Percentiles rank a stretch among this genome's conserved stretches.
phyloP scores from a whole-genome alignment of 2,888 invertebrate species.

The Eupeodes latifasciatus region DNA sequence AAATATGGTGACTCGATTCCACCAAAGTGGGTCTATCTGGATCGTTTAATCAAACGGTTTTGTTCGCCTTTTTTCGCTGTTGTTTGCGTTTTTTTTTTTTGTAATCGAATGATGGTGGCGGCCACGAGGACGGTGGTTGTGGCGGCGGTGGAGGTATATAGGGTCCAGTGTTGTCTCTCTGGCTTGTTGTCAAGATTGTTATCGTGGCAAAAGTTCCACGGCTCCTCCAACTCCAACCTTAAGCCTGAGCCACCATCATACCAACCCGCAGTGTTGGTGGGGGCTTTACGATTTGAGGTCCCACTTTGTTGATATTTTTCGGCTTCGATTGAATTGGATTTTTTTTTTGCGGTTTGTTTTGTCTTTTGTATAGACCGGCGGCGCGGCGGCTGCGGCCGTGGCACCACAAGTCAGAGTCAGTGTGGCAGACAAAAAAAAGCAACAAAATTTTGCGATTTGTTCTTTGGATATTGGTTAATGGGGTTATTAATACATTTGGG shows the following conservation, averaged over 20 bases:
- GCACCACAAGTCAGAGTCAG: constrained; percentile 30
- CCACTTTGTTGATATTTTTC: constrained; percentile 58
- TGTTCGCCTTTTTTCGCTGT: constrained; percentile 53
- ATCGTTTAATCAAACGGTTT: constrained; percentile 72
- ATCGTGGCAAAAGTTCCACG: constrained; percentile 61
- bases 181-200: constrained; percentile 72
- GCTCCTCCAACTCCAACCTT: constrained; percentile 23
- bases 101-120: background rate
- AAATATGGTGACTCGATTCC: constrained; percentile 73
- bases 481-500: constrained; percentile 75
- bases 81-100: constrained; percentile 17
- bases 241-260: background rate
- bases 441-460: constrained; percentile 66
- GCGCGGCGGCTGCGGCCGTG: background rate
- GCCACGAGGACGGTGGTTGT: constrained; percentile 3
- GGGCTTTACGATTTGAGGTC: constrained; percentile 53
- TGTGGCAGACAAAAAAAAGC: constrained; percentile 11
- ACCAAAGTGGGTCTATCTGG: constrained; percentile 72
- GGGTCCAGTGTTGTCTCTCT: constrained; percentile 61
- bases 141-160: constrained; percentile 26
- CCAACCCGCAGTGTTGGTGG: constrained; percentile 14
- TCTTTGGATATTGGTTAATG: constrained; percentile 72
- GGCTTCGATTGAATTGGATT: constrained; percentile 60
- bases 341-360: constrained; percentile 29
- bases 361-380: constrained; percentile 46